Evolutionary conservation across 1,140 invertebrate genomes (phyloP).

Genomic region (Penaeus japonicus): DNA sequence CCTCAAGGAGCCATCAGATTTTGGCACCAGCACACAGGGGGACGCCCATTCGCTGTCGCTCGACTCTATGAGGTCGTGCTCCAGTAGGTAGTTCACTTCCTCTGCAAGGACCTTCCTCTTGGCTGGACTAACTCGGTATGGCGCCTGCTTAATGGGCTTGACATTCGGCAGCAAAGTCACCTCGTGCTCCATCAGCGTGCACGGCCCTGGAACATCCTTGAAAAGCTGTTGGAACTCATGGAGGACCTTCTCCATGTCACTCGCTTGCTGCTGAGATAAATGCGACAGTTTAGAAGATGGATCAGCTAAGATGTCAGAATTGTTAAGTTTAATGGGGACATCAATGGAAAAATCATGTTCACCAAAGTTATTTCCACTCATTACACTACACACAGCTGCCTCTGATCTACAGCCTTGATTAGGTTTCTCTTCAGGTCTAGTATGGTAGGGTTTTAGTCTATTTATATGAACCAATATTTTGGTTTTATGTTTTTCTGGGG

Average conservation of each 20-base stretch:
- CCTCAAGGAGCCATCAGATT: too few species aligned
- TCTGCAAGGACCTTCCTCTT: neutral
- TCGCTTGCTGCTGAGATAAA: neutral
- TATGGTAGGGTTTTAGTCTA: neutral
- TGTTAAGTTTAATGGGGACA: neutral
- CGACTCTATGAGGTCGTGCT: neutral
- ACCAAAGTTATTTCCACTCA: neutral
- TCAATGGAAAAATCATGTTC: neutral
- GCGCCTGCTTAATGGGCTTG: neutral
- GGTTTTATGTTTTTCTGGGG: neutral
- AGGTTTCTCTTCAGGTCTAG: neutral
- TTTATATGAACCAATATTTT: neutral
- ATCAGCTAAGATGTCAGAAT: neutral
- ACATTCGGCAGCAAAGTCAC: neutral
- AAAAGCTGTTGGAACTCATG: neutral
- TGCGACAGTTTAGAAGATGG: conserved; percentile 8
- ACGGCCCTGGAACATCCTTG: neutral
- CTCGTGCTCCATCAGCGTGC: neutral
- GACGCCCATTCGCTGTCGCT: neutral
- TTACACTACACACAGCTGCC: neutral
- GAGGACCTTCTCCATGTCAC: neutral
- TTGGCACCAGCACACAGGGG: too few species aligned
- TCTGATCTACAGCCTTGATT: neutral
- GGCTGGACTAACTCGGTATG: neutral
- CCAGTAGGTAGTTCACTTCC: neutral